These are phyloP conservation scores for Heliconius erato DNA, from an alignment of 2,888 invertebrate species.

Conservation along the genomic window DNA sequence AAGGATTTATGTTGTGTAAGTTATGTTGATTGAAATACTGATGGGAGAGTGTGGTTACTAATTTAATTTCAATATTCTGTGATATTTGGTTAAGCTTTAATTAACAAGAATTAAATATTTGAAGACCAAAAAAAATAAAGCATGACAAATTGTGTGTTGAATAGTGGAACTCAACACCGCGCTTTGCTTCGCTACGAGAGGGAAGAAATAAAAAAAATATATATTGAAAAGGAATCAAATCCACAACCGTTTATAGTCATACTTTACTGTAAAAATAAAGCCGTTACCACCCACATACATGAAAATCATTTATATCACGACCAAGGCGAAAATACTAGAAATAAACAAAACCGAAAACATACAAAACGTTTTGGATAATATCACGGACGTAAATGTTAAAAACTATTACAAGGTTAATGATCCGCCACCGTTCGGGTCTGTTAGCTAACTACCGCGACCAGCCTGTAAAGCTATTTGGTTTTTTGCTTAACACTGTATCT, in stretches of 20 bases:
- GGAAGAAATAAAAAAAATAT: too few species aligned
- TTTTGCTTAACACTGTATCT: not conserved
- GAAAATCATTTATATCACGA: not conserved
- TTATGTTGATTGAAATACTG: not conserved
- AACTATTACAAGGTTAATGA: conserved; percentile 10
- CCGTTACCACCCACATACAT: not conserved
- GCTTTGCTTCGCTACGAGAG: too few species aligned
- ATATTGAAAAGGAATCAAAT: not conserved
- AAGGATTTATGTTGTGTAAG: conserved; percentile 4
- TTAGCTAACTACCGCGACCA: conserved; percentile 54
- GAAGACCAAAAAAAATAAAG: too few species aligned
- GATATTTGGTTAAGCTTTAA: too few species aligned
- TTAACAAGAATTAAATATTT: too few species aligned
- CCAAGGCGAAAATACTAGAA: not conserved
- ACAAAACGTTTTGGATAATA: not conserved
- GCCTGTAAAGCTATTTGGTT: conserved; percentile 62
- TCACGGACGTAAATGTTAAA: not conserved
- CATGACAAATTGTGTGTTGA: not conserved
- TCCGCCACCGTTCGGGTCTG: conserved; percentile 10
- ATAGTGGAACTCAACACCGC: too few species aligned
- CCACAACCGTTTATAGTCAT: not conserved
- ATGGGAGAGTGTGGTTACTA: not conserved
- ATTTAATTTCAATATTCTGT: not conserved
- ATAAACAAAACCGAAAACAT: not conserved
- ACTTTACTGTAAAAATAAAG: not conserved